phyloP scores from a whole-genome alignment of 2,797 vertebrate species.

The Rhynchotus rufescens region DNA sequence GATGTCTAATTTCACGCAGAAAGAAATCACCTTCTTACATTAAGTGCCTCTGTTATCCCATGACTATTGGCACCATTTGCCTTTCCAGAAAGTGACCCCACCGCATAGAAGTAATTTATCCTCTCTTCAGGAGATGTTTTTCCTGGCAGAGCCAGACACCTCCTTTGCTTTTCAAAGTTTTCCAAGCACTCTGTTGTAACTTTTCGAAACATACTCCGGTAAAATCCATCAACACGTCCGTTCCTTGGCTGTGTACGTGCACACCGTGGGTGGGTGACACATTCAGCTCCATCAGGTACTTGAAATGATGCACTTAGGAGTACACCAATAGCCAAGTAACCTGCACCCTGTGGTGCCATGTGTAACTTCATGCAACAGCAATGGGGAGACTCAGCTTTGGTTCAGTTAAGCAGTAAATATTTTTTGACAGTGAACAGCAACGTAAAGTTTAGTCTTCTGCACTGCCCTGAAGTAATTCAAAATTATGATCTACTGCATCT shows the following conservation, averaged over 20 bases:
- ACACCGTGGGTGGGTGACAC: rapidly evolving
- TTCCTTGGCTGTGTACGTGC: not conserved
- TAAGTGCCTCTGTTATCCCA: conserved; percentile 9
- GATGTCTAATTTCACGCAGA: conserved; percentile 41
- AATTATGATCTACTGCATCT: conserved; percentile 13
- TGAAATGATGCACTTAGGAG: not conserved
- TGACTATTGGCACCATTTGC: not conserved
- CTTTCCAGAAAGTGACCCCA: conserved; percentile 17
- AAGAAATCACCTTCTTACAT: conserved; percentile 3
- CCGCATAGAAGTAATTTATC: conserved; percentile 1
- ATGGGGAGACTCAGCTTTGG: not conserved
- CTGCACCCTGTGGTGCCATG: not conserved
- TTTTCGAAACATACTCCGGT: not conserved
- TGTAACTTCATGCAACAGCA: not conserved
- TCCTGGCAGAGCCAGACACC: conserved; percentile 20
- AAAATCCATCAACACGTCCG: not conserved
- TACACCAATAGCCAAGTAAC: rapidly evolving
- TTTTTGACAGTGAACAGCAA: conserved; percentile 54
- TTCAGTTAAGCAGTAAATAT: conserved; percentile 38
- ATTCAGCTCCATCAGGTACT: not conserved
- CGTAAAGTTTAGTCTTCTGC: conserved; percentile 31
- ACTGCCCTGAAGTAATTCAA: not conserved
- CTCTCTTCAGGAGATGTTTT: conserved; percentile 40
- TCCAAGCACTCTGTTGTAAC: not conserved
- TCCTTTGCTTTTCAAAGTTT: conserved; percentile 20